A percentile compares a stretch with the other conserved stretches of the same genome.
phyloP scores from a whole-genome alignment of 1,140 invertebrate species.

The Aphis gossypii region DNA sequence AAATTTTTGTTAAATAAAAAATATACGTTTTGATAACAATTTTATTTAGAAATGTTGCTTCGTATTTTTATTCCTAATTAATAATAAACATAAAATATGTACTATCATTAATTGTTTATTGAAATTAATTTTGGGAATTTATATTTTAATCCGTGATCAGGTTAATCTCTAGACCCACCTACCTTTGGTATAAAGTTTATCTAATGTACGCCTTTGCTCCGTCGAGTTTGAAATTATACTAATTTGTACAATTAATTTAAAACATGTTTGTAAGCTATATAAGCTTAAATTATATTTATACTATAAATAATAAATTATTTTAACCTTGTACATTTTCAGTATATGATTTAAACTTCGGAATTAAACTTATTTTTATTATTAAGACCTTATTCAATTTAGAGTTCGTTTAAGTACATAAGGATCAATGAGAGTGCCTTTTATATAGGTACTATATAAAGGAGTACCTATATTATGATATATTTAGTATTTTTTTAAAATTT shows the following conservation, averaged over 20 bases:
- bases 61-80: neutral
- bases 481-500: neutral
- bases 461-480: neutral
- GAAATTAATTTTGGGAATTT: neutral
- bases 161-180: neutral
- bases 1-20: too few species aligned
- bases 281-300: neutral
- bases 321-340: slow-evolving; percentile 25
- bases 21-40: neutral
- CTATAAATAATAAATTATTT: neutral
- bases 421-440: neutral
- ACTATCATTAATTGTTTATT: neutral
- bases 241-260: neutral
- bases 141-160: neutral
- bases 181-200: neutral
- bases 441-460: neutral
- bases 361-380: slow-evolving; percentile 36
- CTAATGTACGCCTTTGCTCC: neutral
- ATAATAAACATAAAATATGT: neutral
- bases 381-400: neutral
- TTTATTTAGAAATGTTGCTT: neutral
- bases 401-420: neutral
- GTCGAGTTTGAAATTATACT: neutral
- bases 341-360: neutral
- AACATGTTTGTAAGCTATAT: neutral